These are phyloP conservation scores for Megalopta genalis DNA, from an alignment of 1,140 invertebrate species.

Conservation along the genomic window DNA sequence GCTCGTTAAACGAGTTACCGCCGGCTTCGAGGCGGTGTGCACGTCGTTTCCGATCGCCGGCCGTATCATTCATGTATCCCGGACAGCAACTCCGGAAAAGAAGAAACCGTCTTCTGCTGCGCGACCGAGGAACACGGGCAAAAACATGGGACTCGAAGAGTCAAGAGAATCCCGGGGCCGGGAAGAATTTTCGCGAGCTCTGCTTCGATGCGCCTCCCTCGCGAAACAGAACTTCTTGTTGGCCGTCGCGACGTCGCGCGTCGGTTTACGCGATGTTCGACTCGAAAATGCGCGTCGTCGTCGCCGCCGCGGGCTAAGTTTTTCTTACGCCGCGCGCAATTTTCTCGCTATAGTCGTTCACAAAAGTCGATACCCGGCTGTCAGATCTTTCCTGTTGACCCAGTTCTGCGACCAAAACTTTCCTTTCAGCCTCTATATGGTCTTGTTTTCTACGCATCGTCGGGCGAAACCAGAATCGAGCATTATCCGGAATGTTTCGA, in stretches of 20 bases:
- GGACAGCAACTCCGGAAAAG: not conserved
- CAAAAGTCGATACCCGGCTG: conserved; percentile 19
- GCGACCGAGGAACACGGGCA: not conserved
- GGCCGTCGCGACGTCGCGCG: not conserved
- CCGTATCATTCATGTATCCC: conserved; percentile 19
- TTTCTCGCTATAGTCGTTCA: conserved; percentile 26
- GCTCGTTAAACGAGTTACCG: conserved; percentile 17
- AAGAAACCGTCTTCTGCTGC: not conserved
- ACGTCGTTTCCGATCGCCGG: not conserved
- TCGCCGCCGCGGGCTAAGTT: conserved; percentile 26
- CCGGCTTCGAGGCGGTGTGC: not conserved
- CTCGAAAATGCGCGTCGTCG: conserved; percentile 25
- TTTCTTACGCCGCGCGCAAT: conserved; percentile 28
- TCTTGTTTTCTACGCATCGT: too few species aligned
- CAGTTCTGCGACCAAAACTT: conserved; percentile 54
- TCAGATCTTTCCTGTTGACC: conserved; percentile 8
- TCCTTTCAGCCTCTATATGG: not conserved
- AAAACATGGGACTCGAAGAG: not conserved
- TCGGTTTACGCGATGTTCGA: not conserved
- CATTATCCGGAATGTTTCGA: too few species aligned
- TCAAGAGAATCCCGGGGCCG: not conserved
- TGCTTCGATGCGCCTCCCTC: not conserved
- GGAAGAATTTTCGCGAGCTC: not conserved
- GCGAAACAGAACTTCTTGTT: not conserved
- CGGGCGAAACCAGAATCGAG: too few species aligned